Evolutionary conservation across 2,888 invertebrate species (phyloP).

Genomic region (Drosophila mayaguana): DNA sequence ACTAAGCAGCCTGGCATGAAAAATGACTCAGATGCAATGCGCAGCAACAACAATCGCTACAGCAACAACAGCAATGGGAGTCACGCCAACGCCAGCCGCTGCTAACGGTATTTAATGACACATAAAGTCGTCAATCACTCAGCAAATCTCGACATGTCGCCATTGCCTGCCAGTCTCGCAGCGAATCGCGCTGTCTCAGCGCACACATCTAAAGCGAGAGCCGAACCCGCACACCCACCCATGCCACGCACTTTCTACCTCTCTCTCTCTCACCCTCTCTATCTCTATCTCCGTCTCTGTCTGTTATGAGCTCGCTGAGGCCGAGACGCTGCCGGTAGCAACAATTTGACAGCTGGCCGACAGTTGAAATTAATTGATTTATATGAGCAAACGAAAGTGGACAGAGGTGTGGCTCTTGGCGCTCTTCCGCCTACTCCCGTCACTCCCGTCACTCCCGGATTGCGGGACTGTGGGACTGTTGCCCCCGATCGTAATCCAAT

Average conservation of each 20-base stretch:
- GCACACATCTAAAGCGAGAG: constrained; percentile 18
- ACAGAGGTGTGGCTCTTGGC: constrained; percentile 49
- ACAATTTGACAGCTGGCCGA: constrained; percentile 83
- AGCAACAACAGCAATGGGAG: constrained; percentile 26
- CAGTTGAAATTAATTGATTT: constrained; percentile 84
- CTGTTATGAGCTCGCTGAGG: constrained; percentile 2
- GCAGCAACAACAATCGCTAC: constrained; percentile 12
- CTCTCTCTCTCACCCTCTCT: neutral
- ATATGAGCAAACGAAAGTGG: constrained; percentile 57
- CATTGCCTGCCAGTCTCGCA: constrained; percentile 37
- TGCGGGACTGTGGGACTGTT: neutral
- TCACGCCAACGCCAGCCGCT: constrained; percentile 33
- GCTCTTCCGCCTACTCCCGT: constrained; percentile 15
- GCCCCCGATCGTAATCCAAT: constrained; percentile 8
- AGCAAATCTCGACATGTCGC: constrained; percentile 73
- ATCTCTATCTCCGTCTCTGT: neutral
- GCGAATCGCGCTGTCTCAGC: constrained; percentile 7
- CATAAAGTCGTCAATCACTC: constrained; percentile 83
- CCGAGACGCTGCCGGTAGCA: constrained; percentile 77
- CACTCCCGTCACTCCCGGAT: neutral
- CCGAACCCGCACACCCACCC: constrained; percentile 19
- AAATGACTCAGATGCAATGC: constrained; percentile 59
- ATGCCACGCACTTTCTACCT: neutral
- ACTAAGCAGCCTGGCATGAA: constrained; percentile 64
- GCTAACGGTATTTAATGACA: constrained; percentile 82